These are phyloP conservation scores for Morpho helenor DNA, from an alignment of 2,888 invertebrate species.

Conservation along the genomic window DNA sequence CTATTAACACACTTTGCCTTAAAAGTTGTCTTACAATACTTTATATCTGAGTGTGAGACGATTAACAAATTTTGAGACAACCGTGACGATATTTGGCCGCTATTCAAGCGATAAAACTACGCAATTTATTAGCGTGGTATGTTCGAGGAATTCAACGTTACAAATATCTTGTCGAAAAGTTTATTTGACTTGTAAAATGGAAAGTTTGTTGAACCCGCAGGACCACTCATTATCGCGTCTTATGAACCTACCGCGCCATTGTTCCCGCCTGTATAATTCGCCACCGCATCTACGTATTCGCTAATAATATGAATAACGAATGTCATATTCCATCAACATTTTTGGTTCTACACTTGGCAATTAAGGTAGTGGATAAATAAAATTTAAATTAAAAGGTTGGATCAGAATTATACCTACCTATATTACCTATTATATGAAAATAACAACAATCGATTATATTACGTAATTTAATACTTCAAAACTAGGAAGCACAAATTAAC, in stretches of 20 bases:
- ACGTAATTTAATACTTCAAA: too few species aligned
- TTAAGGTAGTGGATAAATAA: too few species aligned
- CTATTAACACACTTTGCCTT: not conserved
- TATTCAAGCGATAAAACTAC: conserved; percentile 43
- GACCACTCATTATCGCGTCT: conserved; percentile 73
- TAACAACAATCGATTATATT: too few species aligned
- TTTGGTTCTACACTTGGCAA: not conserved
- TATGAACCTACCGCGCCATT: conserved; percentile 70
- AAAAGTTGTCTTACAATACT: conserved; percentile 1
- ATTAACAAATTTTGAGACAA: conserved; percentile 18
- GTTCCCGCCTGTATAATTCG: conserved; percentile 53
- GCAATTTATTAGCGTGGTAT: conserved; percentile 35
- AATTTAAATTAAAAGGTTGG: too few species aligned
- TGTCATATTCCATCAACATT: conserved; percentile 3
- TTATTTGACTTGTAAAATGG: conserved; percentile 63
- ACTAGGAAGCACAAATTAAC: too few species aligned
- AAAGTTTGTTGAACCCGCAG: conserved; percentile 73
- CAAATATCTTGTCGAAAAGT: conserved; percentile 52
- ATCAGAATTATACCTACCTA: too few species aligned
- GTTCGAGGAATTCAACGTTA: conserved; percentile 43
- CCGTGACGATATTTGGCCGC: conserved; percentile 41
- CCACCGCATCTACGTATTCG: conserved; percentile 30
- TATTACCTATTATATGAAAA: too few species aligned
- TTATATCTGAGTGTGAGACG: conserved; percentile 18
- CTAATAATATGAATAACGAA: conserved; percentile 16